Base-by-base conservation (phyloP, 1,140 invertebrate genomes). In the Olivierus martensii region DNA sequence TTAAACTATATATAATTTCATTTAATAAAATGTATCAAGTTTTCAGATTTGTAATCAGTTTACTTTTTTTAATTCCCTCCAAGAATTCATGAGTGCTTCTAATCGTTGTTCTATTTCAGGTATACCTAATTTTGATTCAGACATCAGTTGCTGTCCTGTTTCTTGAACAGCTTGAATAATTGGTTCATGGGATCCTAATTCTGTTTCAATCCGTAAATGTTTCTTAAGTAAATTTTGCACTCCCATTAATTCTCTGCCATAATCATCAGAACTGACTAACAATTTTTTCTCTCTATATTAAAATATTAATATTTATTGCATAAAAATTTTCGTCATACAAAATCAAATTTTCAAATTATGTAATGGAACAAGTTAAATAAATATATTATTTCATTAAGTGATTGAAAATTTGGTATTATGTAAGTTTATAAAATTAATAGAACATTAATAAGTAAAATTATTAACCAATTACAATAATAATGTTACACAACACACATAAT, bases 171-270 rank as follows among this genome's bases (percentile, higher is more conserved):
- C 82, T 71, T 95, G 88, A 52, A 97, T 95, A 12, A 91, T 85
- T 1, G 92, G 92, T 67, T 97, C 91, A 67, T 98, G 94, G 46
- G 86, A 91, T 2, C 78, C 88, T 28, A 98, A 72, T 67, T 99
- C 94, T 1, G 89, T 86, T 64, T 97, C 94, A 1, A 98, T 70
- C 28, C 93, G 79, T 58, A 96, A 95, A 71, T 97, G 93, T 69
- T 98, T 98, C 73, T 97, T 97, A 61, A 91, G 85, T 41, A 98
- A 71, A 67, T 98, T 97, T 69, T 97, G 92, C 0, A 98, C 92
- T 12, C 91, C 91, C 10, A 92, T 97, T 61, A 98, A 72, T 67
- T 99, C 94, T 55, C 92, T 82, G 1, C 94, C 94, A 69, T 95
- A 97, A 68, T 98, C 94, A 67, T 96, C 93, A 3, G 89, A 95